These are phyloP conservation scores for Spinus olivaceus DNA, from an alignment of 2,797 vertebrate species.

Conservation along the genomic window DNA sequence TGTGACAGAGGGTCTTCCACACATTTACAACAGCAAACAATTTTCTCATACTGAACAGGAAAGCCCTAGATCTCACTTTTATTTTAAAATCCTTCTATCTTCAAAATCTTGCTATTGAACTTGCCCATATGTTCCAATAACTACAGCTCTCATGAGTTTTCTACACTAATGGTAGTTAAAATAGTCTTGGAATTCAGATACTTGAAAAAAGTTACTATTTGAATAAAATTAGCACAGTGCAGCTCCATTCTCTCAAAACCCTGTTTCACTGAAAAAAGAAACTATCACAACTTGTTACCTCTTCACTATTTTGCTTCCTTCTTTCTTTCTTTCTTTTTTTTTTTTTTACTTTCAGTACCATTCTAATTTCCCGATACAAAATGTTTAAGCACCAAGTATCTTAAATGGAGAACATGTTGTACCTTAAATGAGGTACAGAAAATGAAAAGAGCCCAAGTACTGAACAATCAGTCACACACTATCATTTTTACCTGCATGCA, in stretches of 20 bases:
- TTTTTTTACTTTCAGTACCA: not conserved
- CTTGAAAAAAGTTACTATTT: not conserved
- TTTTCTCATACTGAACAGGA: not conserved
- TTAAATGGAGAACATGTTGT: not conserved
- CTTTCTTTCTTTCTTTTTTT: not conserved
- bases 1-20: not conserved
- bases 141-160: not conserved
- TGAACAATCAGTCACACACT: not conserved
- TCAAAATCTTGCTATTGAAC: not conserved
- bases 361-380: not conserved
- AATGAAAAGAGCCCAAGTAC: not conserved
- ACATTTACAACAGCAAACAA: not conserved
- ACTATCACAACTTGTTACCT: not conserved
- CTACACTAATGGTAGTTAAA: not conserved
- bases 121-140: not conserved
- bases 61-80: not conserved
- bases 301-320: not conserved
- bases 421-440: not conserved
- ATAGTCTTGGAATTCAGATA: not conserved
- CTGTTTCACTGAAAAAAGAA: not conserved
- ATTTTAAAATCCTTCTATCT: not conserved
- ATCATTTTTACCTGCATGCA: not conserved
- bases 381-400: not conserved
- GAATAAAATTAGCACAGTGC: not conserved
- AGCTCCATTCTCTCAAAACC: not conserved